phyloP scores from a whole-genome alignment of 1,140 invertebrate genomes.

The Listronotus bonariensis region DNA sequence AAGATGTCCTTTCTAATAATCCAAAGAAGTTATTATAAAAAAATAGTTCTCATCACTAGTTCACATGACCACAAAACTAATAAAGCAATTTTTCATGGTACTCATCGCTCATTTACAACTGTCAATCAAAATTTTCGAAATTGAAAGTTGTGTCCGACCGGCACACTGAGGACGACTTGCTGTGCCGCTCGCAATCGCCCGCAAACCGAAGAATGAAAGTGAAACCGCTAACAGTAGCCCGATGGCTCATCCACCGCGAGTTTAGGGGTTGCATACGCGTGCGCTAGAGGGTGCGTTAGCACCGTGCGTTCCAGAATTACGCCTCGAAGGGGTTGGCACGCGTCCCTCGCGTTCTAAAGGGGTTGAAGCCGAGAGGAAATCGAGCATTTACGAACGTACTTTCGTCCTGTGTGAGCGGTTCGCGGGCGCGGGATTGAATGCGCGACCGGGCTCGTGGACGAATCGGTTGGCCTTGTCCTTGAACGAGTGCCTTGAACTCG shows the following conservation, averaged over 20 bases:
- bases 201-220: constrained; percentile 32
- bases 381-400: constrained; percentile 26
- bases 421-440: constrained; percentile 28
- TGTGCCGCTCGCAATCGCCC: constrained; percentile 15
- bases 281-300: constrained; percentile 15
- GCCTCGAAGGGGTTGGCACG: constrained; percentile 16
- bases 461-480: constrained; percentile 56
- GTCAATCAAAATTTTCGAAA: constrained; percentile 38
- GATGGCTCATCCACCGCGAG: too few species aligned
- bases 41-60: too few species aligned
- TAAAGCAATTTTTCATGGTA: constrained; percentile 12
- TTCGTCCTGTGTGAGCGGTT: constrained; percentile 27
- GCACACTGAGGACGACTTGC: constrained; percentile 7
- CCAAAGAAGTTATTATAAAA: too few species aligned
- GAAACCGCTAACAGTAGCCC: constrained; percentile 16
- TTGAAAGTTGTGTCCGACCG: constrained; percentile 44
- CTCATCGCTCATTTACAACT: background rate
- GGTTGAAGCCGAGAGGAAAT: background rate
- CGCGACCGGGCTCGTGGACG: constrained; percentile 32
- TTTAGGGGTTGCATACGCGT: constrained; percentile 17
- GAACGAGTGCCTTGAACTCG: constrained; percentile 56
- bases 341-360: background rate
- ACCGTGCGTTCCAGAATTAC: constrained; percentile 15
- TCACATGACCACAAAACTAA: too few species aligned
- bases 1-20: too few species aligned